Evolutionary conservation across 1,140 invertebrate species (phyloP).

Genomic region (Dendroctonus valens): DNA sequence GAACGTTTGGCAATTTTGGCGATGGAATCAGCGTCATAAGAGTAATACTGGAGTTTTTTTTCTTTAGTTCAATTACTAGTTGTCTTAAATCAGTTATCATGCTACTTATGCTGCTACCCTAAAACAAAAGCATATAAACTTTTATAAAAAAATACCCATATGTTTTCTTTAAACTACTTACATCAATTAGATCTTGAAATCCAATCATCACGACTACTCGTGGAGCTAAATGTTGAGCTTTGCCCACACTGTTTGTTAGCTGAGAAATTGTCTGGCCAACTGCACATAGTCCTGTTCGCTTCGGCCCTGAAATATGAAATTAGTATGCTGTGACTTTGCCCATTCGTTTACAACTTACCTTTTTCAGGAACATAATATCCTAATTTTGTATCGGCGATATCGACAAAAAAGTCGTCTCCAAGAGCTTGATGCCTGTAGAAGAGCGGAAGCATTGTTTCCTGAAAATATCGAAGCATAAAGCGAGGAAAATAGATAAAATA

Average conservation of each 20-base stretch:
- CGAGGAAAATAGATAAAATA: neutral
- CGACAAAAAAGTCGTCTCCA: slow-evolving; percentile 41
- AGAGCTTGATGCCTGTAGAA: slow-evolving; percentile 41
- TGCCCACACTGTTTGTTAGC: slow-evolving; percentile 35
- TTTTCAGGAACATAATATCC: slow-evolving; percentile 39
- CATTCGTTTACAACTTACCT: slow-evolving; percentile 25
- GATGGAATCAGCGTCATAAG: slow-evolving; percentile 39
- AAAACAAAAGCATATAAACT: slow-evolving; percentile 5
- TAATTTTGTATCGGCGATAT: slow-evolving; percentile 40
- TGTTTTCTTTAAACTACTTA: slow-evolving; percentile 18
- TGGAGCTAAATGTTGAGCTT: slow-evolving; percentile 33
- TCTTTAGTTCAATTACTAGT: slow-evolving; percentile 36
- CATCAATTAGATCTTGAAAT: slow-evolving; percentile 36
- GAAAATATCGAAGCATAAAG: slow-evolving; percentile 9
- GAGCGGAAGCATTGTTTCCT: slow-evolving; percentile 39
- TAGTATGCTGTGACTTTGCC: neutral
- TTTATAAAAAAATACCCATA: neutral
- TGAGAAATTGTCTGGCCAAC: slow-evolving; percentile 32
- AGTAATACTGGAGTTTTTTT: slow-evolving; percentile 35
- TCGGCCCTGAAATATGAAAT: slow-evolving; percentile 30
- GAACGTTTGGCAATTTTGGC: slow-evolving; percentile 31
- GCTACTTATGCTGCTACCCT: slow-evolving; percentile 34
- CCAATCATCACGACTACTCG: slow-evolving; percentile 41
- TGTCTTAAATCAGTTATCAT: slow-evolving; percentile 39
- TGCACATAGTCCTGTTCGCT: slow-evolving; percentile 34